These are phyloP conservation scores for Zingel zingel DNA, from an alignment of 2,113 vertebrate genomes.

Conservation along the genomic window DNA sequence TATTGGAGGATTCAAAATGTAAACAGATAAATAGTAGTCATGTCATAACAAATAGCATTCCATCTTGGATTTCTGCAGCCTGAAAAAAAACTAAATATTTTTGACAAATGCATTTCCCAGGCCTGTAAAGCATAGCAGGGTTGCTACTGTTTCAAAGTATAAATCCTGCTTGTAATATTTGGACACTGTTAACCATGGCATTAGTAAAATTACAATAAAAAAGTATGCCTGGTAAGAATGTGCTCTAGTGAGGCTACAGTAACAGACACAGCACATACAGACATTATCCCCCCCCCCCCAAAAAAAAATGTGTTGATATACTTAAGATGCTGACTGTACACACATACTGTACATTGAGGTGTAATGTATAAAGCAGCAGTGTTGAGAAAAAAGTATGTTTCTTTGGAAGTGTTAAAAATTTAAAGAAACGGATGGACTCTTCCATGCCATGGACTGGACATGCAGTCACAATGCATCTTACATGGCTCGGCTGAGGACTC, in stretches of 20 bases:
- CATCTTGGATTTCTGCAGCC: not conserved
- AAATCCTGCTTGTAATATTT: not conserved
- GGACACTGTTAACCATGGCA: slow-evolving; percentile 13
- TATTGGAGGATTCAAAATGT: not conserved
- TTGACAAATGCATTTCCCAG: no score
- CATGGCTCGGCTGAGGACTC: slow-evolving; percentile 45
- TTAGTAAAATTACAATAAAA: not conserved
- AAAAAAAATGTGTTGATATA: slow-evolving; percentile 10
- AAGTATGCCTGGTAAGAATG: not conserved
- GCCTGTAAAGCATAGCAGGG: not conserved
- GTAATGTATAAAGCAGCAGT: slow-evolving; percentile 37
- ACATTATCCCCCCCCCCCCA: not conserved
- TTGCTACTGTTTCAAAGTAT: not conserved
- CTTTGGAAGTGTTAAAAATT: slow-evolving; percentile 56
- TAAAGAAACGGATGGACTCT: slow-evolving; percentile 37
- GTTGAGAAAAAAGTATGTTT: slow-evolving; percentile 58
- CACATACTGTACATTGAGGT: slow-evolving; percentile 34
- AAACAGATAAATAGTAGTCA: not conserved
- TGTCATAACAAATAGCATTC: slow-evolving; percentile 4
- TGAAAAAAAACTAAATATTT: not conserved
- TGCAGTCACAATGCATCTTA: slow-evolving; percentile 54
- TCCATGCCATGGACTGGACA: slow-evolving; percentile 53
- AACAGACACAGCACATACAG: slow-evolving; percentile 2
- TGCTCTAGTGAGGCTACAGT: slow-evolving; percentile 24
- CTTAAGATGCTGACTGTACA: slow-evolving; percentile 18